A percentile compares a stretch with the other conserved stretches of the same genome.
Conservation (phyloP, 2,113 vertebrate species). For the Gymnarchus niloticus region DNA sequence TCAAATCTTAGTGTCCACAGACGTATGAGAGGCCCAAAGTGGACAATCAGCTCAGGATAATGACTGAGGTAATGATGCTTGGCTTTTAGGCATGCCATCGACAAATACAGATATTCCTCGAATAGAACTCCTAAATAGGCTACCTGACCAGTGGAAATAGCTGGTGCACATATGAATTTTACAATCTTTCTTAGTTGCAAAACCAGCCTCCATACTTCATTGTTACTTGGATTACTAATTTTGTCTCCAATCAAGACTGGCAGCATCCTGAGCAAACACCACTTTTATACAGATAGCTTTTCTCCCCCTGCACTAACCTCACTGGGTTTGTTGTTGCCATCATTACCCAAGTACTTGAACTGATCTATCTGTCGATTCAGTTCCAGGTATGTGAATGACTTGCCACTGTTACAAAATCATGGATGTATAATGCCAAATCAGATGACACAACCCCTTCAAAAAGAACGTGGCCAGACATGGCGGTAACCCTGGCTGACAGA, state of each 20-base stretch:
- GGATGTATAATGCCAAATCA: too few species aligned
- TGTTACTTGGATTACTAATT: not conserved
- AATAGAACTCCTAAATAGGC: not conserved
- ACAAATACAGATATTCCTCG: not conserved
- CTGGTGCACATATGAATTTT: not conserved
- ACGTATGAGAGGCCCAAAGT: too few species aligned
- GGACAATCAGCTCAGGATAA: too few species aligned
- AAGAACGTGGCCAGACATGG: too few species aligned
- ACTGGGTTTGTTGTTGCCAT: not conserved
- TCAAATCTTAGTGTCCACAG: too few species aligned
- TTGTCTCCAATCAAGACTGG: not conserved
- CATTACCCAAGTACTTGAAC: too few species aligned
- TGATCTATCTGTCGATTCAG: too few species aligned
- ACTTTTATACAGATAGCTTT: not conserved
- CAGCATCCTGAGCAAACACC: not conserved
- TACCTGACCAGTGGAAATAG: not conserved
- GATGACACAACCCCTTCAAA: too few species aligned
- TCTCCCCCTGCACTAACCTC: not conserved
- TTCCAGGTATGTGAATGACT: too few species aligned
- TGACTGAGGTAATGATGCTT: too few species aligned
- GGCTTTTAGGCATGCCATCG: not conserved
- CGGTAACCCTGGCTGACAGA: too few species aligned
- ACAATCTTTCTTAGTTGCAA: slow-evolving; percentile 2
- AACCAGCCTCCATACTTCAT: slow-evolving; percentile 6
- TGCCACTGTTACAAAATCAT: too few species aligned